These are phyloP conservation scores for Nasua narica DNA, from an alignment of 2,797 vertebrate species.

Conservation along the genomic window DNA sequence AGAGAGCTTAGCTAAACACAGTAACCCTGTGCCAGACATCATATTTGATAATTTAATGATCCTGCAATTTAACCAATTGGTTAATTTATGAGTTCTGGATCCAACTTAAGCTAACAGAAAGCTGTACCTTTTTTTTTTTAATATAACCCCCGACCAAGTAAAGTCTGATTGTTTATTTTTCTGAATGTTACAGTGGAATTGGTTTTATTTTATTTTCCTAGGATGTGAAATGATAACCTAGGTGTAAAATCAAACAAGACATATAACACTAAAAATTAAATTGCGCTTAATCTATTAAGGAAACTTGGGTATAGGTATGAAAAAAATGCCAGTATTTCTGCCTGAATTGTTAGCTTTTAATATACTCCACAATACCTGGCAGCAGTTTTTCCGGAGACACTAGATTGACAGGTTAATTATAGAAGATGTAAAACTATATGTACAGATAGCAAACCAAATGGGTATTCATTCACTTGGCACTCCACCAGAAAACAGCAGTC, in stretches of 20 bases:
- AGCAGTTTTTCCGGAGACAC: slow-evolving; percentile 31
- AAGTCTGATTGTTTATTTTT: slow-evolving; percentile 11
- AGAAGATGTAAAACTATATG: slow-evolving; percentile 50
- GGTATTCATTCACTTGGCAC: slow-evolving; percentile 36
- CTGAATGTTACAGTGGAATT: neutral
- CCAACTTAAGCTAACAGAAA: neutral
- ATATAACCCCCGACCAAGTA: neutral
- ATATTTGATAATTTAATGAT: neutral
- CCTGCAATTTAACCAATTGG: neutral
- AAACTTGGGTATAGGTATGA: neutral
- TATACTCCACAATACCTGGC: neutral
- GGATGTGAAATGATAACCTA: neutral
- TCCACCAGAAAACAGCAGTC: neutral
- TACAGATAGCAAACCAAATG: slow-evolving; percentile 63
- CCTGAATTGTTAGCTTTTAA: slow-evolving; percentile 27
- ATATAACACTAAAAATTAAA: slow-evolving; percentile 32
- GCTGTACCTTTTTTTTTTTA: neutral
- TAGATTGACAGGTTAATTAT: slow-evolving; percentile 56
- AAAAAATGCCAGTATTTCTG: neutral
- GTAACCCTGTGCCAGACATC: neutral
- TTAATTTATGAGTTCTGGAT: neutral
- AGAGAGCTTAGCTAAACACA: slow-evolving; percentile 7
- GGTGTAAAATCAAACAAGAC: slow-evolving; percentile 43
- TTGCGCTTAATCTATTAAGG: neutral
- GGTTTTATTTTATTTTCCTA: slow-evolving; percentile 32